Evolutionary conservation across 2,888 invertebrate species (phyloP), one percentile per base, ranked within the genome.

Genomic region (Empis stercorea): DNA sequence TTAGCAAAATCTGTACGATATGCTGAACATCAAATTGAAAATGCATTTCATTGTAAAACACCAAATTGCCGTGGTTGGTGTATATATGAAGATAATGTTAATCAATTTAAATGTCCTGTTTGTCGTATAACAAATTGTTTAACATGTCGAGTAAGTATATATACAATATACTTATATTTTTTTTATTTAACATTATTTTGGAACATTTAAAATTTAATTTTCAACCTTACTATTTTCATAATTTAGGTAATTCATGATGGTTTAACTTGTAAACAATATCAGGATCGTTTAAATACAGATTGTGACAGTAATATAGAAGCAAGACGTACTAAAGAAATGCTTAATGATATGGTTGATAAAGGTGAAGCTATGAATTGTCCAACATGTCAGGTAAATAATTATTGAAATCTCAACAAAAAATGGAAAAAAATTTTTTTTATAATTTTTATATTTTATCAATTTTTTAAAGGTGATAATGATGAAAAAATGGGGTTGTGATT

Each of bases 401-500:
- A 13, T 4, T n/a, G n/a, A n/a, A n/a, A n/a, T n/a, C n/a, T n/a
- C n/a, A n/a, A n/a, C n/a, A n/a, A n/a, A n/a, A n/a, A n/a, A n/a
- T n/a, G n/a, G n/a, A n/a, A n/a, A n/a, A n/a, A n/a, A n/a, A n/a
- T n/a, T n/a, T n/a, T n/a, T n/a, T n/a, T n/a, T n/a, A n/a, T n/a
- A n/a, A n/a, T n/a, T n/a, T n/a, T n/a, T n/a, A n/a, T n/a, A n/a
- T n/a, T n/a, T n/a, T n/a, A n/a, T n/a, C n/a, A n/a, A n/a, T n/a
- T n/a, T n/a, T n/a, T n/a, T n/a, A n/a, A n/a, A 56, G 57, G 54
- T 57, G 43, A 79, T 92, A 42, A 74, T 92, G 27, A 85, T 86
- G 71, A 92, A 92, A 69, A 91, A 89, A 72, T 88, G 87, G 84
- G 93, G 93, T 52, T 93, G 93, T 71, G 92, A 93, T 69, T 91